A percentile compares a stretch with the other conserved stretches of the same genome.
Conservation (phyloP, 2,113 vertebrate genomes). For the Bujurquina vittata region DNA sequence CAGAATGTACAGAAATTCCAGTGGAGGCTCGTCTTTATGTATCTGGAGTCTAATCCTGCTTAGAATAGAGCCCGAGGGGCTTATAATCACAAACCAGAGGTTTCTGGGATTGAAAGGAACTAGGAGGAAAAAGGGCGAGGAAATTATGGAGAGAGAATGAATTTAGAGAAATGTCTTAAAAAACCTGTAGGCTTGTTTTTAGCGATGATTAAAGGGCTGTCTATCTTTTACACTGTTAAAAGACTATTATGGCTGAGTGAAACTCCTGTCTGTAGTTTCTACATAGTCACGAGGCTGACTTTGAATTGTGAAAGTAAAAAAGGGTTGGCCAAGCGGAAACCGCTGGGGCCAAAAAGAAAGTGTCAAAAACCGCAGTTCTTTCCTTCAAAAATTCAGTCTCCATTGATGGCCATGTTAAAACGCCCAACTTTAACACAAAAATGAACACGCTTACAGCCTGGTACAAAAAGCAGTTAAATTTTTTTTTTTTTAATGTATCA, state of each 20-base stretch:
- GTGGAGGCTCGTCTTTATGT: conserved; percentile 9
- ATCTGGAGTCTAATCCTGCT: conserved; percentile 41
- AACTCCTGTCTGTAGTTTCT: background rate
- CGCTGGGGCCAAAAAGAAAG: background rate
- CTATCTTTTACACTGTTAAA: background rate
- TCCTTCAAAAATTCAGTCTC: too few species aligned
- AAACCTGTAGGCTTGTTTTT: background rate
- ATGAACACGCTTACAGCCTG: background rate
- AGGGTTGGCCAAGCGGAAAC: background rate
- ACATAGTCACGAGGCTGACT: background rate
- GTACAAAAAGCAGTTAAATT: background rate
- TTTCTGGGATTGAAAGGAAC: conserved; percentile 30
- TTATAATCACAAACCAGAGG: conserved; percentile 33
- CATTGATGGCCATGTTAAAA: too few species aligned
- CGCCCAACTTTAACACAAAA: too few species aligned
- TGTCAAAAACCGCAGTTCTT: background rate
- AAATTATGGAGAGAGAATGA: background rate
- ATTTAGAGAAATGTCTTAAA: background rate
- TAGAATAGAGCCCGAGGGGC: background rate
- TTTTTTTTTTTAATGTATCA: too few species aligned
- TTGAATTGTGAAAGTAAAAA: background rate
- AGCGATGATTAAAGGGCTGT: background rate
- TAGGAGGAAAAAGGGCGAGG: background rate
- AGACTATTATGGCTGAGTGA: background rate
- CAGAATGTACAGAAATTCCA: conserved; percentile 44